Conservation (phyloP, 2,797 vertebrate species). For the Lepilemur septentrionalis region DNA sequence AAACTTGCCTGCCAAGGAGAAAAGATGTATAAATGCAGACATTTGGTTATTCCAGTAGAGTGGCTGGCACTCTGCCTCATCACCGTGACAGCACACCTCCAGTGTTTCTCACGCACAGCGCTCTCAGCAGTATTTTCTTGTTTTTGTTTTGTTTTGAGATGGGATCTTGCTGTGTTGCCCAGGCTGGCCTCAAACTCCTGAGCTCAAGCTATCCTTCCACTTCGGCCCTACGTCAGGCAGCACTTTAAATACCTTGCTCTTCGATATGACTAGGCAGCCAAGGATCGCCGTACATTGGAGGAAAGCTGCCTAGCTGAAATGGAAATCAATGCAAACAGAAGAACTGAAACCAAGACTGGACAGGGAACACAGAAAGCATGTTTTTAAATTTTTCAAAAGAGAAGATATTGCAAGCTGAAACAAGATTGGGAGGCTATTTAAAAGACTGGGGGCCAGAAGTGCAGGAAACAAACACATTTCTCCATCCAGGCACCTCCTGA, state of each 20-base stretch:
- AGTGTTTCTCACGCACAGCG: accelerated
- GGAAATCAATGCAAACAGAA: neutral
- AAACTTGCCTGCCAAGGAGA: neutral
- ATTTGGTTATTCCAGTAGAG: no score
- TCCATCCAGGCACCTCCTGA: neutral
- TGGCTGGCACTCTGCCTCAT: neutral
- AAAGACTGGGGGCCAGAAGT: neutral
- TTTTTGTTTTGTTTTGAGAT: neutral
- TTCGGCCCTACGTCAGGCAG: neutral
- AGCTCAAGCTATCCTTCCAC: neutral
- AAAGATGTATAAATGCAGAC: neutral
- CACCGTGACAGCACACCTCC: neutral
- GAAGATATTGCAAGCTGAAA: neutral
- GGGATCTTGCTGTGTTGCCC: neutral
- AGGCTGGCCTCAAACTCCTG: neutral
- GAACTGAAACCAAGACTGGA: neutral
- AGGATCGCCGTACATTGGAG: neutral
- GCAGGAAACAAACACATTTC: neutral
- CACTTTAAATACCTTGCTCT: neutral
- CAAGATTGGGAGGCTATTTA: neutral
- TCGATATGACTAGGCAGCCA: neutral
- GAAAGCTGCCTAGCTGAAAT: neutral
- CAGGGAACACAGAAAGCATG: neutral
- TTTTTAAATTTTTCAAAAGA: neutral
- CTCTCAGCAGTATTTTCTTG: no score